Conservation (phyloP, 2,888 invertebrate genomes). For the Kuschelorhynchus macadamiae region DNA sequence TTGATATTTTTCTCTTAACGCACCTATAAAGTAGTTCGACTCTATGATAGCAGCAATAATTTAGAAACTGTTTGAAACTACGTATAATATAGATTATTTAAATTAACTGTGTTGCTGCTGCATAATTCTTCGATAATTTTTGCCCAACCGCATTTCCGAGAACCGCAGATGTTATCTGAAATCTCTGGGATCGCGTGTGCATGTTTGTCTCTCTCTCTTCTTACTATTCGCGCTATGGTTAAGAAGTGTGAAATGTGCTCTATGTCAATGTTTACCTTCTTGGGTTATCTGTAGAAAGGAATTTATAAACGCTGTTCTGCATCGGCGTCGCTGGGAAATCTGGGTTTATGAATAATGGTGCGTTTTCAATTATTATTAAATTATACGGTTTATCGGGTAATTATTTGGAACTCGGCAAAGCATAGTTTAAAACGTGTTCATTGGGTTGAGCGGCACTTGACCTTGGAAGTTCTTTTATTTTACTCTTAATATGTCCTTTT, state of each 20-base stretch:
- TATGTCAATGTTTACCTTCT: constrained; percentile 30
- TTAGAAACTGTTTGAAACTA: background rate
- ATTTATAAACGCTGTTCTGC: constrained; percentile 31
- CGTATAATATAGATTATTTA: background rate
- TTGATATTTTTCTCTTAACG: too few species aligned
- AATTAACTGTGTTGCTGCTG: background rate
- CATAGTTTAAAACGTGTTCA: too few species aligned
- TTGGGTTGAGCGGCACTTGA: too few species aligned
- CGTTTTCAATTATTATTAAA: too few species aligned
- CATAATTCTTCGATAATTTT: background rate
- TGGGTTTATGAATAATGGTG: background rate
- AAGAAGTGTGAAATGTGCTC: constrained; percentile 32
- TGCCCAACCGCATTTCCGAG: background rate
- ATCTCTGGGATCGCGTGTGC: constrained; percentile 22
- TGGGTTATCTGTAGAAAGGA: too few species aligned
- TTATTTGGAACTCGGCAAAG: too few species aligned
- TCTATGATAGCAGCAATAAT: too few species aligned
- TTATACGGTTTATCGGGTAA: too few species aligned
- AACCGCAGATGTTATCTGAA: background rate
- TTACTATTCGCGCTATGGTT: constrained; percentile 9
- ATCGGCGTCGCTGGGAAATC: too few species aligned
- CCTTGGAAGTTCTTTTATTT: too few species aligned
- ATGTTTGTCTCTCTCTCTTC: constrained; percentile 7
- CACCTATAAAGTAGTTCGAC: too few species aligned
- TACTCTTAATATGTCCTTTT: too few species aligned